phyloP scores from a whole-genome alignment of 2,888 invertebrate genomes.

The Melikaiella ostensackeni region DNA sequence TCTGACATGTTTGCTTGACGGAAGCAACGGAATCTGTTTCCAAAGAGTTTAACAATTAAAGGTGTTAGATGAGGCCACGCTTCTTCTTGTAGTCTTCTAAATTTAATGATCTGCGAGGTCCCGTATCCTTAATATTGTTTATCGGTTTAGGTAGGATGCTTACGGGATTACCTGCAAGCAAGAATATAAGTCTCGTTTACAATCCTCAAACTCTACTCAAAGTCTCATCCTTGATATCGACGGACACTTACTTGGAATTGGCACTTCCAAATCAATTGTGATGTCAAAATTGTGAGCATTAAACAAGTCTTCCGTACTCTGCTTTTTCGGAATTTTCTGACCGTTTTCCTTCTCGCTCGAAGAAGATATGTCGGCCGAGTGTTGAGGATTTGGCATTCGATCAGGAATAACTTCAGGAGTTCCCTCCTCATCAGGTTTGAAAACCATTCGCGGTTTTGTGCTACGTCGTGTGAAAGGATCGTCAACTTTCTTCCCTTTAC shows the following conservation, averaged over 20 bases:
- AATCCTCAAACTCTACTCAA: constrained; percentile 26
- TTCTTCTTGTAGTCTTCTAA: constrained; percentile 96
- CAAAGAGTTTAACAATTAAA: constrained; percentile 32
- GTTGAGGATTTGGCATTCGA: constrained; percentile 52
- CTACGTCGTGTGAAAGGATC: constrained; percentile 95
- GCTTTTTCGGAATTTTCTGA: constrained; percentile 70
- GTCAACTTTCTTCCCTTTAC: constrained; percentile 86
- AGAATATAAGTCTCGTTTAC: constrained; percentile 50
- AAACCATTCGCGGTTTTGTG: constrained; percentile 93
- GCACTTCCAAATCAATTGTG: constrained; percentile 93
- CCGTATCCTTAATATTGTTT: constrained; percentile 86
- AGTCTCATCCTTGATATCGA: background rate
- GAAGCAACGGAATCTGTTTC: background rate
- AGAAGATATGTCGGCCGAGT: constrained; percentile 59
- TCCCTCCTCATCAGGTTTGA: constrained; percentile 80
- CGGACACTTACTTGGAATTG: constrained; percentile 85
- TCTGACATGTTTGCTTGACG: background rate
- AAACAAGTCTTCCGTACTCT: constrained; percentile 79
- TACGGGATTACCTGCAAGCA: constrained; percentile 83
- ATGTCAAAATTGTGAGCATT: constrained; percentile 96
- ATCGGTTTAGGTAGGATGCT: constrained; percentile 87
- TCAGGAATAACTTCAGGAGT: constrained; percentile 2
- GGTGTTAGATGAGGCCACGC: constrained; percentile 88
- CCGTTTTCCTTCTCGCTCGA: constrained; percentile 71
- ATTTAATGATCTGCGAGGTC: constrained; percentile 91